A percentile compares a stretch with the other conserved stretches of the same genome.
phyloP scores from a whole-genome alignment of 92 coral and sea anemone genomes.

The Palythoa caribaeorum region DNA sequence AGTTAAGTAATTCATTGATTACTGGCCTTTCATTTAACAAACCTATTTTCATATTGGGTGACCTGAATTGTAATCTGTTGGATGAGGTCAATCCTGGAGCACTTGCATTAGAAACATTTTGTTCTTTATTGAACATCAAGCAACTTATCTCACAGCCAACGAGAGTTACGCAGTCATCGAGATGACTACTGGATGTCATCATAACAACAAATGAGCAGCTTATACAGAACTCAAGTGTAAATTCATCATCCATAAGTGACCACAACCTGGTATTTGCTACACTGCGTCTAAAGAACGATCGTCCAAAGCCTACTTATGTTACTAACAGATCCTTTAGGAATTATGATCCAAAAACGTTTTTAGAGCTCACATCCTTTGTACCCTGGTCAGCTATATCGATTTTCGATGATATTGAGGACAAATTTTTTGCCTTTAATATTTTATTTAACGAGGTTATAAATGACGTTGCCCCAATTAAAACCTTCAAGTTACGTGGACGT shows the following conservation, averaged over 20 bases:
- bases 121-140: neutral
- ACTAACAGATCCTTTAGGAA: slow-evolving; percentile 40
- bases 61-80: too few relatives aligned
- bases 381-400: slow-evolving; percentile 36
- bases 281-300: slow-evolving; percentile 39
- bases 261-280: slow-evolving; percentile 38
- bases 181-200: slow-evolving; percentile 16
- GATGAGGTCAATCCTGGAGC: neutral
- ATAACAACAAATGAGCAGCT: slow-evolving; percentile 10
- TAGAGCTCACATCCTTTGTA: slow-evolving; percentile 38
- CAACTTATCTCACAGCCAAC: slow-evolving; percentile 34
- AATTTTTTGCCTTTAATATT: slow-evolving; percentile 21
- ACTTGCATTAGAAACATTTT: neutral
- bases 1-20: slow-evolving; percentile 21
- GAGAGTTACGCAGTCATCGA: slow-evolving; percentile 18
- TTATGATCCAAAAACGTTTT: slow-evolving; percentile 31
- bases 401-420: slow-evolving; percentile 28
- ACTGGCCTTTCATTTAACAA: slow-evolving; percentile 19
- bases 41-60: too few relatives aligned
- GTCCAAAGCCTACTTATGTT: slow-evolving; percentile 27
- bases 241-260: slow-evolving; percentile 41
- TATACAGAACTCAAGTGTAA: slow-evolving; percentile 35
- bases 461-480: neutral
- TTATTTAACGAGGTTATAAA: slow-evolving; percentile 32
- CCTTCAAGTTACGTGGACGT: neutral